Base-by-base conservation (phyloP, 1,140 invertebrate genomes). In the Plectrocnemia conspersa region DNA sequence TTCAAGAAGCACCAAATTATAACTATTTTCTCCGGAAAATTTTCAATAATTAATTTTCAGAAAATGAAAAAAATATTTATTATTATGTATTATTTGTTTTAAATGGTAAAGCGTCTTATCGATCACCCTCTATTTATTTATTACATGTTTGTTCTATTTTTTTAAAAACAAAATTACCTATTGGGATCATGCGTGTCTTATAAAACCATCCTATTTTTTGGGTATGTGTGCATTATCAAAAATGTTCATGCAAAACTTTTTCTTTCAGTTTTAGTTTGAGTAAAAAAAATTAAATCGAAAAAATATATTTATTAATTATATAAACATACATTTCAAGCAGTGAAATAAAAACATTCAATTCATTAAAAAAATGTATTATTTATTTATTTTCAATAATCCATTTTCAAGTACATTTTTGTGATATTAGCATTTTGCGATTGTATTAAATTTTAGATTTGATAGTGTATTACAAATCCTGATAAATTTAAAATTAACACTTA, bases 321-420 rank as follows among this genome's bases (percentile, higher is more conserved):
- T 35, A 13, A 35, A 35, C 11, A 11, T 35, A 13, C 16, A 35
- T 11, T 11, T 7, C n/a, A 7, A 29, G n/a, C 27, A 7, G n/a
- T 11, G 32, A 11, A 35, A 11, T 13, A 11, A 35, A 35, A 13
- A 35, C 3, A 13, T 35, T 35, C 16, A 25, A 11, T 45, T 23
- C 15, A 27, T 45, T 27, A 45, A 24, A n/a, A 24, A 27, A 27
- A 45, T 45, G 42, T 45, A 25, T 45, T 27, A 25, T 45, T 42
- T 5, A 29, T 6, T n/a, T 29, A 7, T 29, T 6, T 7, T n/a
- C 6, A 29, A 7, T 29, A 7, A 29, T 29, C 27, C 27, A n/a
- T n/a, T 7, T 7, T 29, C 6, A 29, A 29, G n/a, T 29, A 29
- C 27, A 29, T n/a, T n/a, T n/a, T n/a, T n/a, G n/a, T n/a, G n/a